Evolutionary conservation across 2,888 invertebrate genomes (phyloP).

Genomic region (Drosophila neotestacea): DNA sequence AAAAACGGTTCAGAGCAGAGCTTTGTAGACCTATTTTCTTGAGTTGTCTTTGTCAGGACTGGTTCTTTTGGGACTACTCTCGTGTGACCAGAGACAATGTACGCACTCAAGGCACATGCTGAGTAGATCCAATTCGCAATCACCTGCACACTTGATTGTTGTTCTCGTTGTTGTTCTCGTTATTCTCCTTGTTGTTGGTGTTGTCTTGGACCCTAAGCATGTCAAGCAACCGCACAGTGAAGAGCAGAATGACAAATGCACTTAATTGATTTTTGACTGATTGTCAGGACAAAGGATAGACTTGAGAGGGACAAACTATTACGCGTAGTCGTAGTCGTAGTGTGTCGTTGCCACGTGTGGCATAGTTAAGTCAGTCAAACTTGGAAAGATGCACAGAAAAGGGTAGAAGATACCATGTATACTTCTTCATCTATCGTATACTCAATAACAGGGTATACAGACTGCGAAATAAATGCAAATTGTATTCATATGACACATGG

Average conservation of each 20-base stretch:
- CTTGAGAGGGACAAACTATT: background rate
- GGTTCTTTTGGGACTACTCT: background rate
- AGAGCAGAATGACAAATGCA: conserved; percentile 49
- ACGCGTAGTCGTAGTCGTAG: background rate
- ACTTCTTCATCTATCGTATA: background rate
- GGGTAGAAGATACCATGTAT: background rate
- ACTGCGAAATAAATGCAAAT: conserved; percentile 27
- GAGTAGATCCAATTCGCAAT: conserved; percentile 37
- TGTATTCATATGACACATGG: conserved; percentile 49
- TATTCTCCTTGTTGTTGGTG: conserved; percentile 10
- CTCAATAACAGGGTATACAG: conserved; percentile 13
- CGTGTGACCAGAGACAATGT: conserved; percentile 18
- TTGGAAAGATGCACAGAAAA: background rate
- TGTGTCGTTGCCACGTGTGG: conserved; percentile 8
- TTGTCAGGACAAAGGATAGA: conserved; percentile 36
- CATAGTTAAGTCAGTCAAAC: conserved; percentile 15
- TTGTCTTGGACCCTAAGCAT: conserved; percentile 27
- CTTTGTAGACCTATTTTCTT: too few relatives aligned
- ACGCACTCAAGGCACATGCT: conserved; percentile 28
- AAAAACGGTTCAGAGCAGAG: too few relatives aligned
- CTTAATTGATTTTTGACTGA: conserved; percentile 68
- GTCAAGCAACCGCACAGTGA: conserved; percentile 39
- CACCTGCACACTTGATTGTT: conserved; percentile 34
- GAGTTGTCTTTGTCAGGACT: too few relatives aligned
- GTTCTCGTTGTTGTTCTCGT: conserved; percentile 12